These are phyloP conservation scores for Zaprionus ghesquierei DNA, from an alignment of 1,140 invertebrate species.

Conservation along the genomic window DNA sequence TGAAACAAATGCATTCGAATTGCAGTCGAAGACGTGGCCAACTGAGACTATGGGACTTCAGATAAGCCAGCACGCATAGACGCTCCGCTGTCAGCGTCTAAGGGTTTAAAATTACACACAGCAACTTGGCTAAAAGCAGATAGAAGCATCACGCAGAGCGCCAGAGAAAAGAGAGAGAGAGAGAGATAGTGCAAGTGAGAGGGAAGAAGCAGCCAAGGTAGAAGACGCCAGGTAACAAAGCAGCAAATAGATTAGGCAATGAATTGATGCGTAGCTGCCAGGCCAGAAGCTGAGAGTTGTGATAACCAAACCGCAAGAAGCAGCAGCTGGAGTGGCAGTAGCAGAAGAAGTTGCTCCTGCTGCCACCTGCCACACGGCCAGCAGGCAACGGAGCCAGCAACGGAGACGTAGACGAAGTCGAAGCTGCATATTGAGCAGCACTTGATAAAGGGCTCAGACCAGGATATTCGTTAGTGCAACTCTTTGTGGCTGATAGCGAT, in stretches of 20 bases:
- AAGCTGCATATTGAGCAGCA: constrained; percentile 73
- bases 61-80: constrained; percentile 73
- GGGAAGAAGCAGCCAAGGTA: constrained; percentile 34
- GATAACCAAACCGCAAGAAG: constrained; percentile 72
- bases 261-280: constrained; percentile 79
- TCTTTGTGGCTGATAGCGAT: constrained; percentile 36
- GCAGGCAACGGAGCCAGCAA: constrained; percentile 35
- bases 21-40: constrained; percentile 53
- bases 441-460: constrained; percentile 71
- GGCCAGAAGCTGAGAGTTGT: constrained; percentile 62
- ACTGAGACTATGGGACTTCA: constrained; percentile 34
- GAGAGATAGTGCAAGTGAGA: not conserved
- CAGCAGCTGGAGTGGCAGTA: constrained; percentile 49
- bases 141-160: not conserved
- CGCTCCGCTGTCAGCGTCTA: constrained; percentile 66
- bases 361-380: constrained; percentile 12
- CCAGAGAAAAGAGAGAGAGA: not conserved
- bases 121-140: constrained; percentile 28
- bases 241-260: constrained; percentile 77
- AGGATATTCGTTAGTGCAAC: constrained; percentile 66
- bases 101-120: constrained; percentile 65
- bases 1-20: constrained; percentile 64
- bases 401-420: constrained; percentile 28
- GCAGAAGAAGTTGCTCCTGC: constrained; percentile 33
- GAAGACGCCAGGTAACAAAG: constrained; percentile 35